Conservation (phyloP, 2,797 vertebrate genomes). For the Antennarius maculatus region DNA sequence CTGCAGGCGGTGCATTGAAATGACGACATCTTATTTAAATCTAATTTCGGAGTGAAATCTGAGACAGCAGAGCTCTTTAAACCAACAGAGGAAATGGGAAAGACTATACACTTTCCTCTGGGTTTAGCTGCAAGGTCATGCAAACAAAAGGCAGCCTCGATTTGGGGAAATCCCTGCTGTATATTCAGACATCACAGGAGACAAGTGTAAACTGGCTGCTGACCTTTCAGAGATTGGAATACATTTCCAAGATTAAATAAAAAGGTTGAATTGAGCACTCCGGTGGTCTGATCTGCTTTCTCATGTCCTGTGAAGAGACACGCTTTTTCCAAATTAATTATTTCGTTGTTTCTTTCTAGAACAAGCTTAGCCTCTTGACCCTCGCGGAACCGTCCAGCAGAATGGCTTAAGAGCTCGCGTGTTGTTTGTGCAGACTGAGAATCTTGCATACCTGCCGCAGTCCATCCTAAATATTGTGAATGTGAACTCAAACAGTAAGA, state of each 20-base stretch:
- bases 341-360: conserved; percentile 26
- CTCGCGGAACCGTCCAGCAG: conserved; percentile 28
- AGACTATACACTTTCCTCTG: not conserved
- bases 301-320: conserved; percentile 8
- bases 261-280: not conserved
- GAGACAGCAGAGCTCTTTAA: not conserved
- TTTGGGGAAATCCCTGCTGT: conserved; percentile 17
- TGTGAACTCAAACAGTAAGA: not conserved
- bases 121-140: conserved; percentile 12
- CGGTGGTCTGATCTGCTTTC: conserved; percentile 7
- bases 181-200: no score
- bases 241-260: conserved; percentile 3
- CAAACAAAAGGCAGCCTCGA: conserved; percentile 1
- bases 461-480: conserved; percentile 5
- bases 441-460: not conserved
- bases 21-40: conserved; percentile 6
- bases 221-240: not conserved
- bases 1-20: not conserved
- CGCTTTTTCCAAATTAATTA: conserved; percentile 1
- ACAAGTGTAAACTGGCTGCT: not conserved
- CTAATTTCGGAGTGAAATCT: not conserved
- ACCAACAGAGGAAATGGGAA: not conserved
- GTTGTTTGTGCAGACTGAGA: conserved; percentile 19
- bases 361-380: conserved; percentile 30
- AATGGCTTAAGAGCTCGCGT: conserved; percentile 37